Percentiles rank a stretch among this genome's conserved stretches.
These are phyloP conservation scores for Conops quadrifasciatus DNA, from an alignment of 2,888 invertebrate genomes.

Conservation along the genomic window DNA sequence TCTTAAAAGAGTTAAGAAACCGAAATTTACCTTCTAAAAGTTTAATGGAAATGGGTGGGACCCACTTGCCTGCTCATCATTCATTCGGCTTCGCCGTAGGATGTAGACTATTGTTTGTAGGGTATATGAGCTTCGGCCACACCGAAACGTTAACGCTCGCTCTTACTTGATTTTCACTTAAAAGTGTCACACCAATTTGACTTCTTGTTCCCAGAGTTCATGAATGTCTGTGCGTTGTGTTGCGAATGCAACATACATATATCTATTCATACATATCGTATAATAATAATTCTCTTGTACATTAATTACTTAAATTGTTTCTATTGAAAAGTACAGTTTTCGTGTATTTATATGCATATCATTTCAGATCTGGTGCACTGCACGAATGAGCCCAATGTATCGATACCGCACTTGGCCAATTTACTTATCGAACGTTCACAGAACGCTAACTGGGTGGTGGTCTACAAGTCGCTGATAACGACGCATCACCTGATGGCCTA, in stretches of 20 bases:
- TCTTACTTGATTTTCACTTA: neutral
- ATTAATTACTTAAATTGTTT: too few relatives aligned
- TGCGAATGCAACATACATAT: neutral
- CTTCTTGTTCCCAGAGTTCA: neutral
- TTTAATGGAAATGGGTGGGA: too few relatives aligned
- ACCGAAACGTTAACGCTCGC: too few relatives aligned
- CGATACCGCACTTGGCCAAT: constrained; percentile 98
- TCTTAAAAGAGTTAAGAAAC: too few relatives aligned
- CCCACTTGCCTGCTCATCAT: too few relatives aligned
- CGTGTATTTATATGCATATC: neutral
- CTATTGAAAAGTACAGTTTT: too few relatives aligned
- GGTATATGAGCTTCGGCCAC: too few relatives aligned
- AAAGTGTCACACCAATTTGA: neutral
- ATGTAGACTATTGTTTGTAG: too few relatives aligned
- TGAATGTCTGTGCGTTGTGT: neutral
- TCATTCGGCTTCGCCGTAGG: too few relatives aligned
- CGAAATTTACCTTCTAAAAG: too few relatives aligned
- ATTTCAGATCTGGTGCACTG: constrained; percentile 97
- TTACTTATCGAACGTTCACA: constrained; percentile 97
- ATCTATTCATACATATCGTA: too few relatives aligned
- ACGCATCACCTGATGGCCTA: constrained; percentile 99
- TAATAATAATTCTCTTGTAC: too few relatives aligned
- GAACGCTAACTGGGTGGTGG: constrained; percentile 98
- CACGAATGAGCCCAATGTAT: constrained; percentile 99
- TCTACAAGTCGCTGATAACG: constrained; percentile 97